phyloP scores from a whole-genome alignment of 2,113 vertebrate genomes.

The Bostrychus sinensis region DNA sequence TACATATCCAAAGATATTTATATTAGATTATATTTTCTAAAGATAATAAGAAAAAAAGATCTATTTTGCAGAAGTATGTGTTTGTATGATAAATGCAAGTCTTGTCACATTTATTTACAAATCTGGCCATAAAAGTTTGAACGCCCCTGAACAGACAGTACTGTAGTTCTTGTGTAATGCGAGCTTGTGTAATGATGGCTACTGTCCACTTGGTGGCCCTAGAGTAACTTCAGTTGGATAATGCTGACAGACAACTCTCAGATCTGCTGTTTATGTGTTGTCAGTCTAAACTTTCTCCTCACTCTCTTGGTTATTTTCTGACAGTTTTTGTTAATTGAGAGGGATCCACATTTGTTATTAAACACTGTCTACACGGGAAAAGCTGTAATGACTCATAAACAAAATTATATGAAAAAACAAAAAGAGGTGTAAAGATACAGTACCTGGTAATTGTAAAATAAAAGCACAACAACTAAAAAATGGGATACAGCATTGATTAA shows the following conservation, averaged over 20 bases:
- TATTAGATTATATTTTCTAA: too few relatives aligned
- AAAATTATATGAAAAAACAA: neutral
- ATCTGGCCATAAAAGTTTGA: too few relatives aligned
- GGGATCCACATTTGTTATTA: neutral
- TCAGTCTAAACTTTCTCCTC: neutral
- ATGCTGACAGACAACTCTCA: neutral
- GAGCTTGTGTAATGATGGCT: constrained; percentile 19
- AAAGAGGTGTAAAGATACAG: neutral
- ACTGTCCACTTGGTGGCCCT: constrained; percentile 63
- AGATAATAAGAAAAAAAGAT: too few relatives aligned
- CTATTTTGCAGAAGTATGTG: too few relatives aligned
- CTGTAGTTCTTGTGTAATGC: too few relatives aligned
- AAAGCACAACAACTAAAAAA: too few relatives aligned
- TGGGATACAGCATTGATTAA: too few relatives aligned
- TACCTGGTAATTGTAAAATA: too few relatives aligned
- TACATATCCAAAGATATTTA: too few relatives aligned
- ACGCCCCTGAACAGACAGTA: too few relatives aligned
- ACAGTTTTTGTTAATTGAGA: neutral
- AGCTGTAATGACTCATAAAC: constrained; percentile 5
- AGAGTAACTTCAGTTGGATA: constrained; percentile 29
- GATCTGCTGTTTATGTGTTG: neutral
- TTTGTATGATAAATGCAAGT: too few relatives aligned
- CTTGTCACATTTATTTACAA: too few relatives aligned
- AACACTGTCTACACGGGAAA: neutral
- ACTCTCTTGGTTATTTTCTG: neutral